These are phyloP conservation scores for Hirundichthys speculiger DNA, from an alignment of 2,113 vertebrate species.

Conservation along the genomic window DNA sequence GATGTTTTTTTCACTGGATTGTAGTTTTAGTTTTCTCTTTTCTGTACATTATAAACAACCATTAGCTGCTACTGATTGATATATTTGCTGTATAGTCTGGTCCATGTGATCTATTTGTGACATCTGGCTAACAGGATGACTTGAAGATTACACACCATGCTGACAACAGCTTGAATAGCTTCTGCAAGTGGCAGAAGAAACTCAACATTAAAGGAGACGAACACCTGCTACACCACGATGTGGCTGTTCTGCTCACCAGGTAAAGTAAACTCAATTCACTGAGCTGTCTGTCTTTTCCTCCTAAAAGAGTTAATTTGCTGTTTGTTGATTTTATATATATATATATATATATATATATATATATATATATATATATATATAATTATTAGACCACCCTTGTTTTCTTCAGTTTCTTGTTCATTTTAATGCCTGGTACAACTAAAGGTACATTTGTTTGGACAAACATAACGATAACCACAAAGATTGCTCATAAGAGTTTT, in stretches of 20 bases:
- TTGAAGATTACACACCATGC: slow-evolving; percentile 95
- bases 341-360: no score
- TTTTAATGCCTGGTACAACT: no score
- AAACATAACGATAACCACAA: no score
- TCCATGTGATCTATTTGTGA: background rate
- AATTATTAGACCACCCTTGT: no score
- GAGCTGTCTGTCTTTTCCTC: background rate
- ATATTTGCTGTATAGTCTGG: background rate
- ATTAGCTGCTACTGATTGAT: background rate
- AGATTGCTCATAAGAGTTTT: no score
- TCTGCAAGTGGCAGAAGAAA: slow-evolving; percentile 97
- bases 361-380: no score
- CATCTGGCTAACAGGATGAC: slow-evolving; percentile 82
- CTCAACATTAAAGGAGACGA: slow-evolving; percentile 91
- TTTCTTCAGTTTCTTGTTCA: no score
- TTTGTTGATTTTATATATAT: no score
- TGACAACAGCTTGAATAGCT: slow-evolving; percentile 92
- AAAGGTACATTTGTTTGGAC: no score
- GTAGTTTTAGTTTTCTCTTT: background rate
- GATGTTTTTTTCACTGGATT: background rate
- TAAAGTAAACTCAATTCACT: slow-evolving; percentile 40
- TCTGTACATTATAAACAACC: fast-evolving
- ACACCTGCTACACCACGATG: slow-evolving; percentile 91
- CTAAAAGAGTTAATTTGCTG: background rate
- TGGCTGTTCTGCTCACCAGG: slow-evolving; percentile 95